Percentiles rank a stretch among this genome's conserved stretches.
Evolutionary conservation across 2,797 vertebrate species (phyloP).

Genomic region (Pogoniulus pusillus): DNA sequence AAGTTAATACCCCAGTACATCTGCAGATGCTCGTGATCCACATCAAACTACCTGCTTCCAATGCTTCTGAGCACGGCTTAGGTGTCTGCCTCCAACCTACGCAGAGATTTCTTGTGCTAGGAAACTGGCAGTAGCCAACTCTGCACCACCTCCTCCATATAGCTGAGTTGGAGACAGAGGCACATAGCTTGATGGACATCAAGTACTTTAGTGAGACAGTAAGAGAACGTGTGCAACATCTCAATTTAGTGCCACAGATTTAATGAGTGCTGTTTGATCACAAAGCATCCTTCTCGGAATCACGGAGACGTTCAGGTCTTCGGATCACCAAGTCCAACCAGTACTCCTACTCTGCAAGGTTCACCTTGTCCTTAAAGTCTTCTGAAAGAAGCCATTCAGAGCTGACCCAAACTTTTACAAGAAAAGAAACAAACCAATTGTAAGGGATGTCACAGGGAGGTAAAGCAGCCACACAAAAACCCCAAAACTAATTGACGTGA

Average conservation of each 20-base stretch:
- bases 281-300: background rate
- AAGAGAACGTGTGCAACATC: background rate
- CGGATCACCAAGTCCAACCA: no score
- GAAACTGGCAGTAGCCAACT: background rate
- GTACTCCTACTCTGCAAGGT: no score
- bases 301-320: no score
- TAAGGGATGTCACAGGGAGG: background rate
- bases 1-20: background rate
- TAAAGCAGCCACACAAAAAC: background rate
- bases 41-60: background rate
- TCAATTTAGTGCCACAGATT: background rate
- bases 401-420: background rate
- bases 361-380: background rate
- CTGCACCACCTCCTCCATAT: background rate
- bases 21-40: background rate
- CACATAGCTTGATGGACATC: background rate
- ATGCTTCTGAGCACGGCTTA: fast-evolving
- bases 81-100: background rate
- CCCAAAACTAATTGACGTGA: background rate
- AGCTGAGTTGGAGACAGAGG: background rate
- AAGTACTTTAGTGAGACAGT: background rate
- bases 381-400: background rate
- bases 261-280: background rate
- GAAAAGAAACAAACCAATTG: no score
- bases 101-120: background rate